phyloP scores from a whole-genome alignment of 2,797 vertebrate genomes.

The Peromyscus attwateri region DNA sequence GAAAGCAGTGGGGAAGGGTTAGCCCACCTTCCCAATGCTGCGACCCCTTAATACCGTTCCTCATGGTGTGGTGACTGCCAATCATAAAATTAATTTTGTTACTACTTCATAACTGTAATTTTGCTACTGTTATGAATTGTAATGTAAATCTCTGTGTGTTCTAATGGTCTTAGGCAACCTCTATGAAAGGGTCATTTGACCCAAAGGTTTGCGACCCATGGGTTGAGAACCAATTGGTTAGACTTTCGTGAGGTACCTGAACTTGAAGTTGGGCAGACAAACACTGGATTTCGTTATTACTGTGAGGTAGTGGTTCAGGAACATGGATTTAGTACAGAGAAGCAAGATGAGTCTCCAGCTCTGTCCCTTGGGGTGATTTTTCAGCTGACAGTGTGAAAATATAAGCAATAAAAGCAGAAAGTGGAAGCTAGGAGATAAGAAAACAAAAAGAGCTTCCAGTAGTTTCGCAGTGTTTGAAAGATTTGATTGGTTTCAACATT shows the following conservation, averaged over 20 bases:
- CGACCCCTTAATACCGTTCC: neutral
- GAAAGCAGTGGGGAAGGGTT: neutral
- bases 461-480: neutral
- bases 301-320: neutral
- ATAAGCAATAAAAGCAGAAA: neutral
- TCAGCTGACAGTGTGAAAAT: neutral
- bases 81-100: neutral
- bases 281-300: neutral
- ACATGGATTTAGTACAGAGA: neutral
- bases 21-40: neutral
- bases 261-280: neutral
- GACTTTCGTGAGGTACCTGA: neutral
- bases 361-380: neutral
- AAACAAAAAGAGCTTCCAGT: neutral
- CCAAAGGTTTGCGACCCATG: neutral
- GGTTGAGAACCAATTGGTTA: neutral
- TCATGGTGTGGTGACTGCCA: neutral
- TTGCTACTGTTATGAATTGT: neutral
- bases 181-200: too few species aligned
- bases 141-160: neutral
- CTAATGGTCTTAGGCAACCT: too few species aligned
- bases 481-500: conserved; percentile 8
- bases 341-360: neutral
- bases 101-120: neutral
- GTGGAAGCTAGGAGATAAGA: neutral